Base-by-base conservation (phyloP, 2,888 invertebrate genomes). In the Drosophila paracracens region DNA sequence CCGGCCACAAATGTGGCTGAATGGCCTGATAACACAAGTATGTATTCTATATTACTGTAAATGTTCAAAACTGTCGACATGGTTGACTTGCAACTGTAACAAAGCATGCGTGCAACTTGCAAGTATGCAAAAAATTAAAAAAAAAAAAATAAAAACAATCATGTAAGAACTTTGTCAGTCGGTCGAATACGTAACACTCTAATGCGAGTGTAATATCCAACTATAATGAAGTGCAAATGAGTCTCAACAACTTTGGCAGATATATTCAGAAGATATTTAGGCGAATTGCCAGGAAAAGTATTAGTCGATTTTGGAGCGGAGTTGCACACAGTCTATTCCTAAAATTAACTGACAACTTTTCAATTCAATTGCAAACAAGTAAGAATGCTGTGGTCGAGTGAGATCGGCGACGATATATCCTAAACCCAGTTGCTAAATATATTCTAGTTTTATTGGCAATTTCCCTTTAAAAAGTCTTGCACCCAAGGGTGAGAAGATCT, bases 1-100 rank as follows among this genome's bases (percentile, higher is more conserved):
- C 11, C 65, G 67, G 68, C 76, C 81, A 76, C 86, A 83, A 84
- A 83, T 86, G 77, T 60, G 53, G 36, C 56, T 27, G 29, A 46
- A 46, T 40, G 36, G 21, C 21, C 57, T 31, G 68, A 68, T 58
- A 71, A 71, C 56, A 33, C 54, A 25, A 13, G n/a, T 43, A 33
- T 33, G 2, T n/a, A 13, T 27, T 38, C 16, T 25, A 21, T 25
- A 29, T 35, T 11, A 11, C 21, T 4, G 3, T 35, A 51, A n/a
- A n/a, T 31, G 33, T 40, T 10, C 13, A 56, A 38, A 38, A 25
- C 25, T 27, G 18, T 21, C 33, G 16, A 16, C 21, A 25, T 31
- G 8, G 2, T 33, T 4, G 16, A 6, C 1, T 21, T 53, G 33
- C n/a, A 33, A 21, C 13, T 7, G 33, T 11, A 7, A 8, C 0